Percentiles rank a stretch among this genome's conserved stretches.
These are phyloP conservation scores for Cataglyphis altisquamis DNA, from an alignment of 2,888 invertebrate species.

Conservation along the genomic window DNA sequence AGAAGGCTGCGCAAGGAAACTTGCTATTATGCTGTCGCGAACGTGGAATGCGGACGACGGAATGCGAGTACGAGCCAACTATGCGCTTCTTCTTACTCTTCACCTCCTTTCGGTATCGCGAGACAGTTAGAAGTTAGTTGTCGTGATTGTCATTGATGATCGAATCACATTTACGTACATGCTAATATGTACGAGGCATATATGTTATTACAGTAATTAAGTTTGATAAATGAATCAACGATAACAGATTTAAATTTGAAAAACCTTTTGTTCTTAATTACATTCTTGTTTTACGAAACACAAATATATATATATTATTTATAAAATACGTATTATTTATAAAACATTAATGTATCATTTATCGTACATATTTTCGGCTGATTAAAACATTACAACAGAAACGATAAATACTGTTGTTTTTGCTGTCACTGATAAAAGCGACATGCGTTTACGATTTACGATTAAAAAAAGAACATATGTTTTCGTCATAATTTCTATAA, in stretches of 20 bases:
- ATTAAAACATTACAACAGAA: neutral
- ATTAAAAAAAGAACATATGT: neutral
- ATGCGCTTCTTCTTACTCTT: constrained; percentile 18
- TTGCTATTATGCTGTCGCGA: constrained; percentile 37
- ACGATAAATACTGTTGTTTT: neutral
- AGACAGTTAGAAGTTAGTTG: constrained; percentile 1
- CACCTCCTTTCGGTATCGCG: constrained; percentile 8
- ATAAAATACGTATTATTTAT: neutral
- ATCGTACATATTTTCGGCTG: neutral
- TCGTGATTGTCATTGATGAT: neutral
- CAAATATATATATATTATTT: neutral
- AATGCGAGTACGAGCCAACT: constrained; percentile 38
- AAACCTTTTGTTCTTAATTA: neutral
- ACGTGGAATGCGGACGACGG: constrained; percentile 59
- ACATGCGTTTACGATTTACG: neutral
- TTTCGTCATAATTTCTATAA: neutral
- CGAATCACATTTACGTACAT: neutral
- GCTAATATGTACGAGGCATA: neutral
- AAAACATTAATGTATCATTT: neutral
- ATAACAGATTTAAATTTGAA: neutral
- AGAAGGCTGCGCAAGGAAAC: constrained; percentile 52
- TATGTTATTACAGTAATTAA: neutral
- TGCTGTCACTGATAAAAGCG: neutral
- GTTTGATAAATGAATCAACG: neutral
- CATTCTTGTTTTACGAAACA: neutral